Evolutionary conservation across 2,113 vertebrate genomes (phyloP), one percentile per base, ranked within the genome.

Genomic region (Pungitius pungitius): DNA sequence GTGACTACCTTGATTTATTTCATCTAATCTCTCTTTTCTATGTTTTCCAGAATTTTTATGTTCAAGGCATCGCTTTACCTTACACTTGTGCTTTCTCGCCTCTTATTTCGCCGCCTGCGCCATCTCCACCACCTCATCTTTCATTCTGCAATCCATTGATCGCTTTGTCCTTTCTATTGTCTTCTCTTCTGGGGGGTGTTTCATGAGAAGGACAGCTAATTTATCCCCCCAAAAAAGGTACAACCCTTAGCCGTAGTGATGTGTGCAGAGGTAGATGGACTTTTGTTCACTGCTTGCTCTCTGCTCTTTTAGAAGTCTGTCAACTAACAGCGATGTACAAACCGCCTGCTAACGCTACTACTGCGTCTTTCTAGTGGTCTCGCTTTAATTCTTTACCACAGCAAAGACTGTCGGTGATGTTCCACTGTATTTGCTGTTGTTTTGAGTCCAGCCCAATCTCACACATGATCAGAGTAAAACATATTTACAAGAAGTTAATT

Each of bases 181-280:
- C 90, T 93, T 92, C 91, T 93, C 92, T 90, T 94, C 93, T n/a
- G 95, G 95, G 95, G 96, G 96, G 94, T 95, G 93, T 93, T 85
- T 95, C 93, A 91, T 95, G 94, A 96, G 96, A 97, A 96, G 96
- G 96, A 91, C 95, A 95, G 88, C 94, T 95, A 93, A 96, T 94
- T 94, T 96, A 95, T 95, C 86, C 95, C 92, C 96, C 95, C 86
- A 96, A 95, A 94, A 97, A 96, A 97, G 96, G 96, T 97, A 97
- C 94, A 94, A 86, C 85, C 89, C 83, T 69, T 68, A 79, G 90
- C 63, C 47, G 18, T 69, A 69, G 57, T 27, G 73, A 43, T 69
- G 86, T 91, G 89, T 88, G 77, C 85, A 70, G 64, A 78, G 9
- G 65, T 80, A 75, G 82, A 39, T 67, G 69, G 69, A 66, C 64